Percentiles rank a stretch among this genome's conserved stretches.
Conservation (phyloP, 1,140 invertebrate genomes). For the Steinernema feltiae region DNA sequence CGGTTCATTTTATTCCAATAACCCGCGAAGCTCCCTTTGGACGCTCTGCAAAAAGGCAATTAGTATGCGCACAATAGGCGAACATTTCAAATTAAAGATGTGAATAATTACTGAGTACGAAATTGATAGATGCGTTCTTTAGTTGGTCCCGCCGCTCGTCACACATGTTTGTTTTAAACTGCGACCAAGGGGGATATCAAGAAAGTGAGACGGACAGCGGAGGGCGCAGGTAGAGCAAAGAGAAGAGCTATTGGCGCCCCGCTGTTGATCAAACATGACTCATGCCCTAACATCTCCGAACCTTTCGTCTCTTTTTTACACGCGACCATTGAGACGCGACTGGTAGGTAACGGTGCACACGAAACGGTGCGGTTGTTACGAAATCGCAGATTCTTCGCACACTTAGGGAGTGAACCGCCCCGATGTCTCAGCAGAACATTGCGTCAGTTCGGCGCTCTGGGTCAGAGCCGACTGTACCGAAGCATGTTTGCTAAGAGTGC, state of each 20-base stretch:
- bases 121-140: neutral
- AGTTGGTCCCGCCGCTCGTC: neutral
- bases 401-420: too few relatives aligned
- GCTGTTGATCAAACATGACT: neutral
- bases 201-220: neutral
- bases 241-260: conserved; percentile 10
- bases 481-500: neutral
- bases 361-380: neutral
- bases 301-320: neutral
- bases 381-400: neutral
- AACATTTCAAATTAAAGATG: neutral
- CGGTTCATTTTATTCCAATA: neutral
- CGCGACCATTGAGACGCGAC: neutral
- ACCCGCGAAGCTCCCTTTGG: neutral
- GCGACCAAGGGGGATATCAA: neutral
- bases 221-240: neutral
- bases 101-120: neutral
- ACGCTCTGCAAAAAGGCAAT: neutral
- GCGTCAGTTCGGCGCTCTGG: too few relatives aligned
- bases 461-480: too few relatives aligned
- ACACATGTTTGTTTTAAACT: neutral
- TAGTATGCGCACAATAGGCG: neutral
- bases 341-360: neutral
- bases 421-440: too few relatives aligned
- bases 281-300: neutral